Conservation (phyloP, 2,888 invertebrate species). For the Camptogramma bilineatum region DNA sequence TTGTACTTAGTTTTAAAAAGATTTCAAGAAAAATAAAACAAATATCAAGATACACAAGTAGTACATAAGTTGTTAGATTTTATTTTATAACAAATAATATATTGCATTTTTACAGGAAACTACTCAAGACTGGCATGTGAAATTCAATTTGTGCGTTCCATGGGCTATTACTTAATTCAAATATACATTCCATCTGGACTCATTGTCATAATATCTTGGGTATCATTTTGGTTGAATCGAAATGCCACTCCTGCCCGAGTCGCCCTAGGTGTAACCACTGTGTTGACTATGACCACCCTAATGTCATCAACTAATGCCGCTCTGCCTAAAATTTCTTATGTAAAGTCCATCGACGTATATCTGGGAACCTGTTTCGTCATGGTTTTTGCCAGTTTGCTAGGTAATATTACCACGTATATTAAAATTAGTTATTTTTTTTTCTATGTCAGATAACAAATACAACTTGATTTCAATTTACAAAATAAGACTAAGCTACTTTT, state of each 20-base stretch:
- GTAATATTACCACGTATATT: constrained; percentile 81
- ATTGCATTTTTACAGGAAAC: constrained; percentile 89
- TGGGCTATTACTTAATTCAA: constrained; percentile 99
- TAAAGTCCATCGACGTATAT: constrained; percentile 99
- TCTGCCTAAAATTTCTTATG: constrained; percentile 98
- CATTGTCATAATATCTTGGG: constrained; percentile 99
- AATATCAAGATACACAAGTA: background rate
- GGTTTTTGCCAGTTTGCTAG: constrained; percentile 98
- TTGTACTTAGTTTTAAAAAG: constrained; percentile 12
- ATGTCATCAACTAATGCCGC: constrained; percentile 98
- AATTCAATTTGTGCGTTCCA: constrained; percentile 98
- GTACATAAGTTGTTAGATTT: background rate
- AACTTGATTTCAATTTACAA: no score
- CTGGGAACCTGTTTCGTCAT: constrained; percentile 99
- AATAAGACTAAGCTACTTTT: no score
- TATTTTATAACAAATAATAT: constrained; percentile 6
- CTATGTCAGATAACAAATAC: no score
- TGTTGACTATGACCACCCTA: constrained; percentile 98
- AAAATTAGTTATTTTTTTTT: no score
- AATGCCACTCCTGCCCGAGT: constrained; percentile 98
- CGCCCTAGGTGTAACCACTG: constrained; percentile 97
- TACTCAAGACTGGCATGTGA: constrained; percentile 98
- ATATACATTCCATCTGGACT: constrained; percentile 99
- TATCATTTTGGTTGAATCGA: constrained; percentile 98
- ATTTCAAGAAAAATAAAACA: background rate